These are phyloP conservation scores for Gopherus evgoodei DNA, from an alignment of 2,113 vertebrate species.

Conservation along the genomic window DNA sequence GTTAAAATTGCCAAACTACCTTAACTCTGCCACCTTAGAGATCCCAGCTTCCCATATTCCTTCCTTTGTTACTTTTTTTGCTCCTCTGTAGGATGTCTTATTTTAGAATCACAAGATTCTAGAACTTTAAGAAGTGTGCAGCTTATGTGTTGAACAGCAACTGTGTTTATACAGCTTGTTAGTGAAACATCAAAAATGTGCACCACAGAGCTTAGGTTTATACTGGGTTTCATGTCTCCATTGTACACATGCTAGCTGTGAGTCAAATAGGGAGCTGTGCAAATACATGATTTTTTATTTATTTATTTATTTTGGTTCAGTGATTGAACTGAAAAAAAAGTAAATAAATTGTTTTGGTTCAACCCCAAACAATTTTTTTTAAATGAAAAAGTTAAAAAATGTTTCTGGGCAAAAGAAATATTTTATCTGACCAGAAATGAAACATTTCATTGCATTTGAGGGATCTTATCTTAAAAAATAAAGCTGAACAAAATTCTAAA, in stretches of 20 bases:
- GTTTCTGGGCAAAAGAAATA: not conserved
- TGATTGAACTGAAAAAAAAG: too few relatives aligned
- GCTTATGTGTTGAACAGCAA: not conserved
- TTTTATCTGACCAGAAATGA: not conserved
- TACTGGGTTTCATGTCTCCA: not conserved
- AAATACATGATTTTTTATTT: not conserved
- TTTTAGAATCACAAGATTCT: not conserved
- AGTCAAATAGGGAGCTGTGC: not conserved
- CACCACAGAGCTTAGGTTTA: not conserved
- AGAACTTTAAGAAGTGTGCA: not conserved
- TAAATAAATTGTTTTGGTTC: not conserved
- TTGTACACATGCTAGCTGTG: not conserved
- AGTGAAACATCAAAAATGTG: not conserved
- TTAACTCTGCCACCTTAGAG: not conserved
- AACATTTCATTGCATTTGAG: not conserved
- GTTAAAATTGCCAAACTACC: not conserved
- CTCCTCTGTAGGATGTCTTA: not conserved
- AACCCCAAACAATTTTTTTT: not conserved
- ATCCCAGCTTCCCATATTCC: not conserved
- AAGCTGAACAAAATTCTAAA: not conserved
- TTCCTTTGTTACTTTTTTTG: not conserved
- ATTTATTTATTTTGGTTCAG: too few relatives aligned
- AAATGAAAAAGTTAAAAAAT: not conserved
- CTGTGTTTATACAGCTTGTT: not conserved
- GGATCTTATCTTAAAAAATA: not conserved